Evolutionary conservation across 2,113 vertebrate species (phyloP), one percentile per base, ranked within the genome.

Genomic region (Ornithorhynchus anatinus): DNA sequence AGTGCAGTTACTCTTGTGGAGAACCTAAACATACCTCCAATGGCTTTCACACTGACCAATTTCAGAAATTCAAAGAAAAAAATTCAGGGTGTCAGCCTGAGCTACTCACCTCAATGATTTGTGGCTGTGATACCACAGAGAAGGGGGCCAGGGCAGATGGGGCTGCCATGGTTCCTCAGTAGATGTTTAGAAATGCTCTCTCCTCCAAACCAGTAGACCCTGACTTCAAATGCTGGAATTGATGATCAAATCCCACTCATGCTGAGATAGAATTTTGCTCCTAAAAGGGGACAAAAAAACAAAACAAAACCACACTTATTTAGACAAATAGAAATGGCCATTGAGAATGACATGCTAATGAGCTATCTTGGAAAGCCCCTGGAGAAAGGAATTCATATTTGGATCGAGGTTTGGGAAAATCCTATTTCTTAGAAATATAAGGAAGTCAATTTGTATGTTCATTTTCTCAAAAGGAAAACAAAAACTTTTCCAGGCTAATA

Each of bases 111-210:
- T 89, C 89, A 66, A 64, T 69, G 22, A 76, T 14, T 11, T 92
- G 87, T 40, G 89, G 88, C 1, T 92, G 87, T 5, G 91, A 91
- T 66, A 91, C 79, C 56, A 84, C 72, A 52, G 92, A 91, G 8
- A 79, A 86, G 0, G 88, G 86, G 54, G 86, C 72, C 58, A 87
- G 68, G 31, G 84, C 62, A 0, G 81, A 89, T 31, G 77, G 60
- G 22, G 81, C 45, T 17, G 88, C 91, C 91, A 93, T 93, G 50
- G 45, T 50, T 45, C 69, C 35, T 76, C 67, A 39, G 19, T 13
- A 53, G 27, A 47, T 8, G 45, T 39, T 38, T 29, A 62, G 2
- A 65, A 8, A 62, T 47, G 20, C 6, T 59, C 47, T 1, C 32
- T 37, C 69, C 58, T 75, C 83, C 61, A 67, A 83, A 60, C 61